A percentile compares a stretch with the other conserved stretches of the same genome.
These are phyloP conservation scores for Drosophila infuscata DNA, from an alignment of 2,888 invertebrate genomes.

Conservation along the genomic window DNA sequence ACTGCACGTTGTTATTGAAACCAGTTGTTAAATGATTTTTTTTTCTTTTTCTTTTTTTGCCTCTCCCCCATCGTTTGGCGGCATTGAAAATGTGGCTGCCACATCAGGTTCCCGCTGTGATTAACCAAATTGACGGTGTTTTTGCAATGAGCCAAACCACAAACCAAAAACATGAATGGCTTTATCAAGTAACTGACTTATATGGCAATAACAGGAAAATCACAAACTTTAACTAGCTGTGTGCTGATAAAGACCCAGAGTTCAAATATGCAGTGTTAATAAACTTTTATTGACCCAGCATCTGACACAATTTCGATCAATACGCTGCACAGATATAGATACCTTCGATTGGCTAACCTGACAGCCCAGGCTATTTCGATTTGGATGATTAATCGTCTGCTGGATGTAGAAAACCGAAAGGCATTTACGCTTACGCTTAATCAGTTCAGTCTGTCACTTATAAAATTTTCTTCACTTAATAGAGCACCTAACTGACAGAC, in stretches of 20 bases:
- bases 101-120: conserved; percentile 54
- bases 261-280: conserved; percentile 42
- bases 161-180: conserved; percentile 46
- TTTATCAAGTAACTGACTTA: conserved; percentile 51
- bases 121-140: conserved; percentile 45
- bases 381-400: conserved; percentile 46
- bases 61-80: conserved; percentile 42
- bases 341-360: conserved; percentile 25
- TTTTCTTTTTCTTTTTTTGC: conserved; percentile 32
- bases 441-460: conserved; percentile 47
- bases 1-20: conserved; percentile 54
- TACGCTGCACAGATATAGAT: conserved; percentile 17
- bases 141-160: conserved; percentile 34
- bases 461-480: conserved; percentile 53
- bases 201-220: conserved; percentile 47
- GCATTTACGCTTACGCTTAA: conserved; percentile 40
- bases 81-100: conserved; percentile 65
- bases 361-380: conserved; percentile 13
- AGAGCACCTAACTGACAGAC: conserved; percentile 50
- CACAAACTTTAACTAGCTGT: conserved; percentile 25
- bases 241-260: conserved; percentile 39
- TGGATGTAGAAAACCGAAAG: conserved; percentile 36
- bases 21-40: conserved; percentile 44
- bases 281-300: conserved; percentile 40
- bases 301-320: conserved; percentile 37